Evolutionary conservation across 2,113 vertebrate genomes (phyloP).

Genomic region (Montifringilla adamsi): DNA sequence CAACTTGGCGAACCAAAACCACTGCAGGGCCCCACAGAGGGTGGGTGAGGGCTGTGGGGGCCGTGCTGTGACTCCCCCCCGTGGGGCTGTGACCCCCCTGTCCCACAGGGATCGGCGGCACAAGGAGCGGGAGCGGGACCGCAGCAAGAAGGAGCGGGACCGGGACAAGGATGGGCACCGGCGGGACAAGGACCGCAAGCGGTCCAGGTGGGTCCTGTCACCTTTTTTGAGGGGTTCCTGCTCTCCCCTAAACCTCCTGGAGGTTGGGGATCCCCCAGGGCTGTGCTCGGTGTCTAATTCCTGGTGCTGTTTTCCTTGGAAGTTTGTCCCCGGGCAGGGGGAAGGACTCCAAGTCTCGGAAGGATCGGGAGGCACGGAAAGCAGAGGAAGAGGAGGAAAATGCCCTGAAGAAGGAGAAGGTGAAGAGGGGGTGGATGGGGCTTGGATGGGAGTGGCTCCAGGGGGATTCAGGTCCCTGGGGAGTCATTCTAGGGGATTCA

Average conservation of each 20-base stretch:
- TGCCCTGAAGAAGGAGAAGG: constrained; percentile 85
- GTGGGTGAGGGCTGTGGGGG: neutral
- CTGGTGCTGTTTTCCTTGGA: neutral
- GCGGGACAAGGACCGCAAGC: constrained; percentile 85
- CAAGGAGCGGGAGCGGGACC: constrained; percentile 87
- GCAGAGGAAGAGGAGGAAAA: constrained; percentile 89
- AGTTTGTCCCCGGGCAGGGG: constrained; percentile 85
- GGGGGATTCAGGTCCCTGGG: neutral
- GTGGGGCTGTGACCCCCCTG: neutral
- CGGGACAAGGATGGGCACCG: constrained; percentile 86
- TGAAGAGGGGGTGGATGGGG: neutral
- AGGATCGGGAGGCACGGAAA: constrained; percentile 83
- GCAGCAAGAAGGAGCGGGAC: constrained; percentile 86
- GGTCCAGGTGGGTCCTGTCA: constrained; percentile 75
- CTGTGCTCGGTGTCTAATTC: accelerated
- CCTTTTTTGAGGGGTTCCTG: neutral
- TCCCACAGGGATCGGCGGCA: constrained; percentile 83
- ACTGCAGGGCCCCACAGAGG: accelerated
- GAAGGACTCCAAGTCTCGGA: constrained; percentile 85
- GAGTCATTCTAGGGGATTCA: too few species aligned
- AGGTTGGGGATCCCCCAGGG: too few species aligned
- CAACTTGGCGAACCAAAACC: neutral
- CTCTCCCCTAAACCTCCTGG: neutral
- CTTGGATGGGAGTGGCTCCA: neutral
- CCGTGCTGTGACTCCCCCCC: accelerated